Percentiles rank a stretch among this genome's conserved stretches.
Conservation (phyloP, 2,797 vertebrate genomes). For the Rhynchonycteris naso region DNA sequence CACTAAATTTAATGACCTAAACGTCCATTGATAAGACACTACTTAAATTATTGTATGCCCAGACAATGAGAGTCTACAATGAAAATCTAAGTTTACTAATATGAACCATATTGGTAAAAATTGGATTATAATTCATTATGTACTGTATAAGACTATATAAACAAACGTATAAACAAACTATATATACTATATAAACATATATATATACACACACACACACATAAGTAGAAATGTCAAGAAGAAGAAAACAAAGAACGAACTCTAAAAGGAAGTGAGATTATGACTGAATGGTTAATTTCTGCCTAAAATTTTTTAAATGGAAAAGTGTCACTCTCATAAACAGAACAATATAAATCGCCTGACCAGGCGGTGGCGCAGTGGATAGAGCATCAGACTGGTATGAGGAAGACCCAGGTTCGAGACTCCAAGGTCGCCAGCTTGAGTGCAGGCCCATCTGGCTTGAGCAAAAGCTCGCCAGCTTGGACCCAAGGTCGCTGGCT, state of each 20-base stretch:
- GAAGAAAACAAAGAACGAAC: constrained; percentile 3
- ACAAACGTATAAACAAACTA: too few relatives aligned
- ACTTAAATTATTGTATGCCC: background rate
- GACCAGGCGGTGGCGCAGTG: too few relatives aligned
- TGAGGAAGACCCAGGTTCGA: too few relatives aligned
- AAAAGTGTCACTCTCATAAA: constrained; percentile 30
- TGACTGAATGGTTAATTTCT: background rate
- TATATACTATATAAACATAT: background rate
- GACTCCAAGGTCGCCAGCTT: too few relatives aligned
- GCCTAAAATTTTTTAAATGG: constrained; percentile 18
- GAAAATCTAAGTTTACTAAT: constrained; percentile 8
- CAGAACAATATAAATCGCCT: background rate
- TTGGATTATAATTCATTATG: too few relatives aligned
- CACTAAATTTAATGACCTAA: constrained; percentile 29
- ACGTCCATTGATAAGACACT: background rate
- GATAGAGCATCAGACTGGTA: too few relatives aligned
- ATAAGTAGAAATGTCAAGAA: background rate
- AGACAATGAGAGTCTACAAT: background rate
- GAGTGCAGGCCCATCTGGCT: too few relatives aligned
- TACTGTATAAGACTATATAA: too few relatives aligned
- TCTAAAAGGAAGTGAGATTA: constrained; percentile 29
- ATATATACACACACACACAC: background rate
- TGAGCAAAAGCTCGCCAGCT: too few relatives aligned
- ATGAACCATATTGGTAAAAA: background rate
- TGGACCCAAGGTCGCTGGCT: too few relatives aligned